Evolutionary conservation across 2,113 vertebrate genomes (phyloP).

Genomic region (Spilogale gracilis): DNA sequence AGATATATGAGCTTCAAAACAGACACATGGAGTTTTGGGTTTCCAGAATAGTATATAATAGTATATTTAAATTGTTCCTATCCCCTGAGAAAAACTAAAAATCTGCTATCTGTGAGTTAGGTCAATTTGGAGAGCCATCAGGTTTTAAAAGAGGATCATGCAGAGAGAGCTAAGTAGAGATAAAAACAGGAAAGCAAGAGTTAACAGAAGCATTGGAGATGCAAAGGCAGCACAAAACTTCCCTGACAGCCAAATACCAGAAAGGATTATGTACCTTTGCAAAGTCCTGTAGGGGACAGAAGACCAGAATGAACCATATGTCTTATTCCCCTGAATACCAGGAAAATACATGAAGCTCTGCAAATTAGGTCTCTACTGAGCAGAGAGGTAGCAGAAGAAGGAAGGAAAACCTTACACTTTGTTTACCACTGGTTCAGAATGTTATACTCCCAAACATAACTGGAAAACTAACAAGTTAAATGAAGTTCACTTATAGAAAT

Average conservation of each 20-base stretch:
- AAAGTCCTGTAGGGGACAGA: neutral
- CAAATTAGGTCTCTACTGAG: neutral
- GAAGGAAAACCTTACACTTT: neutral
- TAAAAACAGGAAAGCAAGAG: neutral
- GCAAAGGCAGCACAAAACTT: neutral
- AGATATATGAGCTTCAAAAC: neutral
- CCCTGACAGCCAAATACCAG: neutral
- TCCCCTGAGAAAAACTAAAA: neutral
- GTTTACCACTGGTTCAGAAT: neutral
- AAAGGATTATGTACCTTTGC: neutral
- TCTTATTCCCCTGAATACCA: neutral
- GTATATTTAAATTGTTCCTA: neutral
- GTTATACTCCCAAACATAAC: neutral
- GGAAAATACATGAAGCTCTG: neutral
- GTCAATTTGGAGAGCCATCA: neutral
- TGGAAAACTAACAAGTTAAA: neutral
- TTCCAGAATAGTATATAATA: neutral
- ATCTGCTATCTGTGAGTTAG: fast-evolving
- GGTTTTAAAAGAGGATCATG: neutral
- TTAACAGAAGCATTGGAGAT: neutral
- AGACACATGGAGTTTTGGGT: neutral
- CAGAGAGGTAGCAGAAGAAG: neutral
- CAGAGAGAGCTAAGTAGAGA: neutral
- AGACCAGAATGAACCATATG: neutral
- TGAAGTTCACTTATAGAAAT: neutral